Conservation (phyloP, 1,140 invertebrate genomes). For the Cheumatopsyche charites region DNA sequence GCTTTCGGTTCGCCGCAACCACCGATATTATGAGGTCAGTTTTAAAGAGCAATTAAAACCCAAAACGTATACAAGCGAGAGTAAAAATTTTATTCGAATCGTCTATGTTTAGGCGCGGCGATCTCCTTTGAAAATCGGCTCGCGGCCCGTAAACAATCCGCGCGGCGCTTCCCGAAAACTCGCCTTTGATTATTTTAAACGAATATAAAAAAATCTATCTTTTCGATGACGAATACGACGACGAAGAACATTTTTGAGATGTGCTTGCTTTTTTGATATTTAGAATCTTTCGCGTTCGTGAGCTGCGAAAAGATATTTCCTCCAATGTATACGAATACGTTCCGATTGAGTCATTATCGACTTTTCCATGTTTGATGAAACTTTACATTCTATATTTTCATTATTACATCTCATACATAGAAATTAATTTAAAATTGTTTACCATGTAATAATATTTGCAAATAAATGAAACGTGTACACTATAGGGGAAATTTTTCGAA, state of each 20-base stretch:
- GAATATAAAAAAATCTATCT: neutral
- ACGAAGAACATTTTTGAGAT: neutral
- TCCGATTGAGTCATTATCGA: too few relatives aligned
- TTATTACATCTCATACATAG: too few relatives aligned
- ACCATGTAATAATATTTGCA: too few relatives aligned
- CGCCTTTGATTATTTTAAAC: neutral
- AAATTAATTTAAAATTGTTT: too few relatives aligned
- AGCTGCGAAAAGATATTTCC: neutral
- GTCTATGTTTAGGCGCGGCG: slow-evolving; percentile 38
- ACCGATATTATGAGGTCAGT: slow-evolving; percentile 30
- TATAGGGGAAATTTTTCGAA: too few relatives aligned
- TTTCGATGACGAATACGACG: neutral
- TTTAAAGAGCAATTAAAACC: slow-evolving; percentile 42
- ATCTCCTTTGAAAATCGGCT: slow-evolving; percentile 38
- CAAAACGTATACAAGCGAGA: slow-evolving; percentile 28
- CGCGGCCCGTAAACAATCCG: slow-evolving; percentile 42
- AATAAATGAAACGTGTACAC: too few relatives aligned
- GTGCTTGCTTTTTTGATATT: neutral
- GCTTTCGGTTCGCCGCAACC: neutral
- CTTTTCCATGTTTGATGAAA: too few relatives aligned
- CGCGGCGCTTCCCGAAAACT: slow-evolving; percentile 3
- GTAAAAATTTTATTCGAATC: slow-evolving; percentile 41
- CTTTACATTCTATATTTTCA: too few relatives aligned
- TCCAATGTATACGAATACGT: too few relatives aligned
- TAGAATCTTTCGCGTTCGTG: neutral